Conservation (phyloP, 2,113 vertebrate species). For the Stigmatopora argus region DNA sequence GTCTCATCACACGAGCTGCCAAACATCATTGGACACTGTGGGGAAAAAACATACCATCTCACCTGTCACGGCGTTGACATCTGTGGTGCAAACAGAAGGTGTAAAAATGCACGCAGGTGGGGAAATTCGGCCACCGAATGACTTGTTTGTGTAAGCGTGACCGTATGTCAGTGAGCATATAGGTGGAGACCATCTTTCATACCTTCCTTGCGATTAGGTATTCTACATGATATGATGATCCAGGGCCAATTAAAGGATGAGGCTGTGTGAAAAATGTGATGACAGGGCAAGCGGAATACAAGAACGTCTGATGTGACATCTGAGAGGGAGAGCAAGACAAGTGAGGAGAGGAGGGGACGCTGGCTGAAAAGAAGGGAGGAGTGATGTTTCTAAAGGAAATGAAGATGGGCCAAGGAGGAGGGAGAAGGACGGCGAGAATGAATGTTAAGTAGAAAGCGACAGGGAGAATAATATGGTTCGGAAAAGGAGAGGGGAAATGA, state of each 20-base stretch:
- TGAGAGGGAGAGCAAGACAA: slow-evolving; percentile 48
- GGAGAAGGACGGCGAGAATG: slow-evolving; percentile 41
- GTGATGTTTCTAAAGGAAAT: slow-evolving; percentile 53
- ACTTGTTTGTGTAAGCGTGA: slow-evolving; percentile 16
- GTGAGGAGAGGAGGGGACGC: slow-evolving; percentile 17
- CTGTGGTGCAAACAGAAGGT: slow-evolving; percentile 51
- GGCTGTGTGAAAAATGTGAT: slow-evolving; percentile 67
- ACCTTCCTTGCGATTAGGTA: slow-evolving; percentile 54
- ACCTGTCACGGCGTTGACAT: slow-evolving; percentile 56
- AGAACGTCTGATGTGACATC: slow-evolving; percentile 65
- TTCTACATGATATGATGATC: slow-evolving; percentile 67
- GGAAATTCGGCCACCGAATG: slow-evolving; percentile 43
- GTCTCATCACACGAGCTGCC: slow-evolving; percentile 57
- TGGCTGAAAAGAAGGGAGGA: slow-evolving; percentile 43
- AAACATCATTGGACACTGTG: slow-evolving; percentile 56
- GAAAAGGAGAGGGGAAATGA: slow-evolving; percentile 37
- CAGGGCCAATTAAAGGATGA: slow-evolving; percentile 68
- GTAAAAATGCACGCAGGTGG: slow-evolving; percentile 54
- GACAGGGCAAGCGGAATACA: slow-evolving; percentile 65
- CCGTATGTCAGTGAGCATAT: slow-evolving; percentile 19
- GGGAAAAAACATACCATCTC: slow-evolving; percentile 52
- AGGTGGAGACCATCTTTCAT: slow-evolving; percentile 65
- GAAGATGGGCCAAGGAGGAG: slow-evolving; percentile 36
- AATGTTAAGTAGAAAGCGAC: slow-evolving; percentile 38
- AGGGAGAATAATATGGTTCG: slow-evolving; percentile 48